A percentile compares a stretch with the other conserved stretches of the same genome.
Conservation (phyloP, 2,113 vertebrate genomes). For the Prunella himalayana region DNA sequence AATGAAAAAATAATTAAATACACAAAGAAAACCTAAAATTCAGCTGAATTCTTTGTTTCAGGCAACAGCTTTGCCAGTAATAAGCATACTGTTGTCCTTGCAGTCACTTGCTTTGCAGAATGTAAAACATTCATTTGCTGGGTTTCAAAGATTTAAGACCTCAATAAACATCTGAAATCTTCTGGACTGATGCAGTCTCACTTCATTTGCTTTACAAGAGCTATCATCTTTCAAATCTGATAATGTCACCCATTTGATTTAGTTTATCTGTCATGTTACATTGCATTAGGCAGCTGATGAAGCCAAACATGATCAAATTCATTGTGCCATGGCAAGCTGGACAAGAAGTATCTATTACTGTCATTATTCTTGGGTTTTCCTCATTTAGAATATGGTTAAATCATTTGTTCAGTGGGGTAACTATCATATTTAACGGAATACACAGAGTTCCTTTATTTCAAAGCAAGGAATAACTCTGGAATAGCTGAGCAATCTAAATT, state of each 20-base stretch:
- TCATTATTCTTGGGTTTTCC: not conserved
- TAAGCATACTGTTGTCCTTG: not conserved
- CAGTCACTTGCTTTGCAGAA: not conserved
- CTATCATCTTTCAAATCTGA: constrained; percentile 55
- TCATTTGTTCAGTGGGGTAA: not conserved
- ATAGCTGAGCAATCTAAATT: not conserved
- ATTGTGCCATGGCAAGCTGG: not conserved
- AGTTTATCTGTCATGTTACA: constrained; percentile 48
- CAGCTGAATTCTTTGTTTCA: not conserved
- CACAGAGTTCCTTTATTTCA: not conserved
- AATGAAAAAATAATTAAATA: not conserved
- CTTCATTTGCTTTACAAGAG: constrained; percentile 39
- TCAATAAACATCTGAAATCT: constrained; percentile 39
- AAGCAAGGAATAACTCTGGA: not conserved
- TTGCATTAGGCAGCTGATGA: constrained; percentile 62
- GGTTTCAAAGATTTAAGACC: constrained; percentile 31
- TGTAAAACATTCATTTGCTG: constrained; percentile 3
- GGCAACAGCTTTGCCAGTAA: not conserved
- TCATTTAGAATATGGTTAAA: not conserved
- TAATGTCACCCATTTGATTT: constrained; percentile 31
- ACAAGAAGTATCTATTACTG: constrained; percentile 14
- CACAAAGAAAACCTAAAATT: not conserved
- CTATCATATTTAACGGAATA: not conserved
- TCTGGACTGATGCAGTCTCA: constrained; percentile 20
- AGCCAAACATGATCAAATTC: constrained; percentile 32